A percentile compares a stretch with the other conserved stretches of the same genome.
Conservation (phyloP, 2,888 invertebrate genomes). For the Agrochola litura region DNA sequence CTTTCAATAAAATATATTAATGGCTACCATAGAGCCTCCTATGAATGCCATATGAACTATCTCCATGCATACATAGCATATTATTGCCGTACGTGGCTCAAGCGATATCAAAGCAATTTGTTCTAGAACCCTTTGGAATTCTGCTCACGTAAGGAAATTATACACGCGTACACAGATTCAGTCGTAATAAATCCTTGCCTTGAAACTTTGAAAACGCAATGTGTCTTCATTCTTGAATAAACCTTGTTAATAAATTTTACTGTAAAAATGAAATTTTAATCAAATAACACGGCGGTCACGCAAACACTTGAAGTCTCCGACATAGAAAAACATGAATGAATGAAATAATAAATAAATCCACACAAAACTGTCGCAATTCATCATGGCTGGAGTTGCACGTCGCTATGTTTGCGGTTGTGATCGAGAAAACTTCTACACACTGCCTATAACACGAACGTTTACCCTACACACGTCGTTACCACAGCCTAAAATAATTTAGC, state of each 20-base stretch:
- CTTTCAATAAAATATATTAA: slow-evolving; percentile 52
- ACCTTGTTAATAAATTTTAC: slow-evolving; percentile 22
- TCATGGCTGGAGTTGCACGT: slow-evolving; percentile 69
- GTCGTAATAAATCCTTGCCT: slow-evolving; percentile 54
- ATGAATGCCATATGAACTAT: slow-evolving; percentile 44
- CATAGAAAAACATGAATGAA: slow-evolving; percentile 52
- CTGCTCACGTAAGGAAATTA: slow-evolving; percentile 63
- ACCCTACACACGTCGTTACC: slow-evolving; percentile 44
- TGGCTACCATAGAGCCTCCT: slow-evolving; percentile 37
- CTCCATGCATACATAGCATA: slow-evolving; percentile 54
- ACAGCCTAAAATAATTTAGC: slow-evolving; percentile 38
- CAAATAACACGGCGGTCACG: slow-evolving; percentile 54
- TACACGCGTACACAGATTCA: slow-evolving; percentile 60
- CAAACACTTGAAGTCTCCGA: slow-evolving; percentile 42
- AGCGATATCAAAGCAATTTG: slow-evolving; percentile 60
- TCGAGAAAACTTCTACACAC: slow-evolving; percentile 69
- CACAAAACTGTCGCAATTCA: slow-evolving; percentile 73
- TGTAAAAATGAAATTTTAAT: slow-evolving; percentile 41
- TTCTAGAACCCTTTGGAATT: slow-evolving; percentile 51
- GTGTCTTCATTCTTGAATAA: slow-evolving; percentile 32
- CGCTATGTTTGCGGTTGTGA: slow-evolving; percentile 68
- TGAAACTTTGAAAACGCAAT: slow-evolving; percentile 46
- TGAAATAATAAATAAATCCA: slow-evolving; percentile 72
- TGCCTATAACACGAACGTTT: slow-evolving; percentile 49
- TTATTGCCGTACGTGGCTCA: slow-evolving; percentile 52